Percentiles rank a stretch among this genome's conserved stretches.
phyloP scores from a whole-genome alignment of 2,888 invertebrate species.

The Melipona bicolor region DNA sequence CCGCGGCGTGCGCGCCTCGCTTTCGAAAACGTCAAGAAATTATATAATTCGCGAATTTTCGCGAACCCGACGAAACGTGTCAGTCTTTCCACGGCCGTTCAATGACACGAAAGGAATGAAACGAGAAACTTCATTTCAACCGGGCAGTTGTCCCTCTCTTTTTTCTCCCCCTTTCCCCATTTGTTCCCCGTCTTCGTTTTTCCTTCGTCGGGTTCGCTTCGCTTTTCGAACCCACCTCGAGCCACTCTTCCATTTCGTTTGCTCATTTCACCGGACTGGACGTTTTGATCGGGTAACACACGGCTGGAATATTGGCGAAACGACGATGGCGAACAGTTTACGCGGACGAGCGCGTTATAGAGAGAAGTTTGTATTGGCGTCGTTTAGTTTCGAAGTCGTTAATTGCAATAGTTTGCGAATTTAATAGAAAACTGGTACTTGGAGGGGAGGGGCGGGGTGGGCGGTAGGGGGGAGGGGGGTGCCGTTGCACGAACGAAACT shows the following conservation, averaged over 20 bases:
- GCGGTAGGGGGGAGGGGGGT: too few relatives aligned
- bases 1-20: constrained; percentile 2
- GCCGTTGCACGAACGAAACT: not conserved
- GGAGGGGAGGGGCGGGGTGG: not conserved
- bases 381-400: constrained; percentile 28
- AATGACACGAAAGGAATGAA: not conserved
- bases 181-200: not conserved
- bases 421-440: constrained; percentile 28
- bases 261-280: not conserved
- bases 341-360: constrained; percentile 9
- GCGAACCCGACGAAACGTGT: not conserved
- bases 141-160: not conserved
- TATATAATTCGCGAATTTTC: constrained; percentile 30
- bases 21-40: constrained; percentile 54
- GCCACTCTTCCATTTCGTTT: not conserved
- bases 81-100: not conserved
- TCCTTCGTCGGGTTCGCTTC: not conserved
- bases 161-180: too few relatives aligned
- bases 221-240: not conserved
- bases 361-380: constrained; percentile 24
- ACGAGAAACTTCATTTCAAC: not conserved
- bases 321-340: not conserved
- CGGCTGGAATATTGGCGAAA: constrained; percentile 19
- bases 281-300: constrained; percentile 7
- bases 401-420: constrained; percentile 41